Evolutionary conservation across 2,797 vertebrate species (phyloP).

Genomic region (Anableps anableps): DNA sequence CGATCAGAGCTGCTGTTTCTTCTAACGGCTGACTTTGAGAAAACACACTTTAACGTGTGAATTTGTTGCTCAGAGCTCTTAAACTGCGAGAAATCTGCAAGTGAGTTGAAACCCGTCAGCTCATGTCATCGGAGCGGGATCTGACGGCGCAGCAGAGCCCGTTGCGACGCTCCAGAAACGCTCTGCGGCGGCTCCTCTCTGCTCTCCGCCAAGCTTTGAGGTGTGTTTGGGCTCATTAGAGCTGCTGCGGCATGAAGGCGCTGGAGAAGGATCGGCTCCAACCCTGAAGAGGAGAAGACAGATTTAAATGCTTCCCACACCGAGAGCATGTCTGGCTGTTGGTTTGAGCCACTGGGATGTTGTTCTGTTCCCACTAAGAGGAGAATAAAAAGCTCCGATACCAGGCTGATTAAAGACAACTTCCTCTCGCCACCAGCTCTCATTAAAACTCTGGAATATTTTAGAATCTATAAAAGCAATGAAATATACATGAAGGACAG

Average conservation of each 20-base stretch:
- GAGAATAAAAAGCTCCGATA: not conserved
- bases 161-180: not conserved
- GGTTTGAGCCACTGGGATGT: not conserved
- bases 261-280: not conserved
- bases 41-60: too few relatives aligned
- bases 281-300: not conserved
- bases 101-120: not conserved
- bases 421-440: not conserved
- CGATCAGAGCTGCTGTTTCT: too few relatives aligned
- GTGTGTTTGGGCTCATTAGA: slow-evolving; percentile 6
- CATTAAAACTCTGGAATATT: not conserved
- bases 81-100: too few relatives aligned
- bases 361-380: not conserved
- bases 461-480: too few relatives aligned
- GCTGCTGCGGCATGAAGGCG: not conserved
- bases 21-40: too few relatives aligned
- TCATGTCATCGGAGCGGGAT: not conserved
- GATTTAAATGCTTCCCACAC: not conserved
- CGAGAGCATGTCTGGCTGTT: not conserved
- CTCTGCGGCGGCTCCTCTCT: not conserved
- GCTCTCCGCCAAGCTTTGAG: not conserved
- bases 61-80: too few relatives aligned
- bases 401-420: not conserved
- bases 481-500: not conserved
- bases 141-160: not conserved